These are phyloP conservation scores for Felis chaus DNA, from an alignment of 2,113 vertebrate genomes.

Conservation along the genomic window DNA sequence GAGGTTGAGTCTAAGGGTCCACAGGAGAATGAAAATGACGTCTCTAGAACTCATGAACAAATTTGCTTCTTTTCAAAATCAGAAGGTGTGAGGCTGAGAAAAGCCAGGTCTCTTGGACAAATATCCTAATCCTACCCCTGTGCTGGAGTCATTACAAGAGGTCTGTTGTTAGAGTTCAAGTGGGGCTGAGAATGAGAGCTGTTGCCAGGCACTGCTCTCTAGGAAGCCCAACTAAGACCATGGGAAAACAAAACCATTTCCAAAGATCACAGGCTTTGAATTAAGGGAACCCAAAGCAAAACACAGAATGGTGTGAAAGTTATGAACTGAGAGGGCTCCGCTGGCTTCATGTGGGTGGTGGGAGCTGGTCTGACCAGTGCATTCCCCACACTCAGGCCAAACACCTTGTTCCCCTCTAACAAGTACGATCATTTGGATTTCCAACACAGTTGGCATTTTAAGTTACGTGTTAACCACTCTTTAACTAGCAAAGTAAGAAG, in stretches of 20 bases:
- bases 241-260: conserved; percentile 70
- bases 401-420: conserved; percentile 54
- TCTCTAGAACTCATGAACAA: neutral
- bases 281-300: conserved; percentile 67
- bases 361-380: neutral
- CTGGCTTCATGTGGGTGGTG: neutral
- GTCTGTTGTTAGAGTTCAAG: conserved; percentile 30
- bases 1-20: neutral
- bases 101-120: neutral
- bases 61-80: neutral
- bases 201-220: neutral
- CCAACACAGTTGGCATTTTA: conserved; percentile 57
- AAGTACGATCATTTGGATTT: neutral
- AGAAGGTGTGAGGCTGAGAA: conserved; percentile 44
- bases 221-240: conserved; percentile 58
- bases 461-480: conserved; percentile 50
- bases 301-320: conserved; percentile 63
- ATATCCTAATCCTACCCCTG: conserved; percentile 9
- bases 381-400: neutral
- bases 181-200: conserved; percentile 12
- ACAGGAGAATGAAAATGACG: neutral
- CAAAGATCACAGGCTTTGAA: conserved; percentile 73
- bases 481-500: conserved; percentile 51
- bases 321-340: conserved; percentile 31
- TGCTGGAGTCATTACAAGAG: neutral